phyloP scores from a whole-genome alignment of 2,797 vertebrate species.

The Sternarchorhynchus goeldii region DNA sequence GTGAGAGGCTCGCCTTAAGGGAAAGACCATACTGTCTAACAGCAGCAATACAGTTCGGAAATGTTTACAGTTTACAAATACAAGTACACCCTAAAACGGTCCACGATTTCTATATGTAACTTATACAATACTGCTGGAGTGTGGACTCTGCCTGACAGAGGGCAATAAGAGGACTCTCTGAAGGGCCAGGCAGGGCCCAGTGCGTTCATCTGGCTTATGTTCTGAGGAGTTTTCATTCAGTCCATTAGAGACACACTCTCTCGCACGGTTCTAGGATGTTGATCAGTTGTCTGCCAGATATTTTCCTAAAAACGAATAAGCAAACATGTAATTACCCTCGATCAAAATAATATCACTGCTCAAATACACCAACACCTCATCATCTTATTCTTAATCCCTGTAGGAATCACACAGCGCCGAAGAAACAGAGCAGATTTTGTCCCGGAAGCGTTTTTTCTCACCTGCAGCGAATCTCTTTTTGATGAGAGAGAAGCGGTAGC shows the following conservation, averaged over 20 bases:
- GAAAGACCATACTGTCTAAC: constrained; percentile 68
- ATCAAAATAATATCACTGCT: too few species aligned
- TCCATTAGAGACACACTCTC: constrained; percentile 59
- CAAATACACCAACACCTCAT: too few species aligned
- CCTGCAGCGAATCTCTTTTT: constrained; percentile 99
- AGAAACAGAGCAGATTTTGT: too few species aligned
- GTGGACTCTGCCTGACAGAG: constrained; percentile 77
- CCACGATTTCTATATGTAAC: constrained; percentile 77
- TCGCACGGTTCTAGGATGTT: constrained; percentile 59
- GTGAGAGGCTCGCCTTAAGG: constrained; percentile 62
- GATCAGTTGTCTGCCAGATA: constrained; percentile 95
- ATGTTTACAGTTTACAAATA: constrained; percentile 89
- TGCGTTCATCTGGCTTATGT: constrained; percentile 55
- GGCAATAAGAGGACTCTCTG: constrained; percentile 70
- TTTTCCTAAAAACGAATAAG: constrained; percentile 82
- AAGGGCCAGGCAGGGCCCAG: constrained; percentile 63
- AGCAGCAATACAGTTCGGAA: constrained; percentile 85
- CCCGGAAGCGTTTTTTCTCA: constrained; percentile 59
- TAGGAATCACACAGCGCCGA: too few species aligned
- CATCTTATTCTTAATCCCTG: too few species aligned
- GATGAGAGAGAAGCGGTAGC: constrained; percentile 96
- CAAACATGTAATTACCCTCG: neutral
- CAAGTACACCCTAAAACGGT: constrained; percentile 95
- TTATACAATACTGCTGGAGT: constrained; percentile 92
- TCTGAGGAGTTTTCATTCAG: constrained; percentile 43